Base-by-base conservation (phyloP, 2,797 vertebrate genomes). In the Bryconaethiops microstoma region DNA sequence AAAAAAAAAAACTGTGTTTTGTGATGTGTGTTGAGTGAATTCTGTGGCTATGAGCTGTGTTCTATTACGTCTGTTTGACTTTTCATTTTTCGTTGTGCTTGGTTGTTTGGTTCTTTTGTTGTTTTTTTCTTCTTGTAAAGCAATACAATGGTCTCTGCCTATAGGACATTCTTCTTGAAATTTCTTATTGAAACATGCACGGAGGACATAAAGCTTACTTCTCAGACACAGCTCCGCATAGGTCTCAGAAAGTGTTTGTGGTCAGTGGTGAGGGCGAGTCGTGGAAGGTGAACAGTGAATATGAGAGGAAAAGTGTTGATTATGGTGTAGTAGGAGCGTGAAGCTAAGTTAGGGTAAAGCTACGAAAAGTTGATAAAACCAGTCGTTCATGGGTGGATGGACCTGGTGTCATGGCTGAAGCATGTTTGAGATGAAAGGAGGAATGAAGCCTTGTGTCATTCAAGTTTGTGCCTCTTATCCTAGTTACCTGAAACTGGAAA, bases 1-100 rank as follows among this genome's bases (percentile, higher is more conserved):
- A 64, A 71, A 69, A 69, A 5, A 86, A 87, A 79, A 87, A 35
- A 35, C 87, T 87, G 88, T 90, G 89, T 92, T 90, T 92, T 92
- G 90, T 89, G 87, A 62, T 74, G 92, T 93, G 91, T 93, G 35
- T 91, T 87, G 88, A 91, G 90, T 94, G 91, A 91, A 89, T 88
- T 82, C 68, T 87, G 87, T 90, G 91, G 87, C 89, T 88, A 84
- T 82, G 70, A 91, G 87, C 84, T 87, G 87, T 80, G 82, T 86
- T 91, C 87, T 91, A 63, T 45, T 88, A 73, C 68, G 79, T 87
- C 86, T 52, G 74, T 74, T 83, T 85, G 79, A 64, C 73, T 88
- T 62, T 88, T 86, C 21, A 80, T 82, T 45, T 81, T 83, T 83
- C 7, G 55, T 79, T 80, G 83, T 79, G 45, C 79, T 80, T 59